Conservation (phyloP, 2,888 invertebrate species). For the Chironomus tentans region DNA sequence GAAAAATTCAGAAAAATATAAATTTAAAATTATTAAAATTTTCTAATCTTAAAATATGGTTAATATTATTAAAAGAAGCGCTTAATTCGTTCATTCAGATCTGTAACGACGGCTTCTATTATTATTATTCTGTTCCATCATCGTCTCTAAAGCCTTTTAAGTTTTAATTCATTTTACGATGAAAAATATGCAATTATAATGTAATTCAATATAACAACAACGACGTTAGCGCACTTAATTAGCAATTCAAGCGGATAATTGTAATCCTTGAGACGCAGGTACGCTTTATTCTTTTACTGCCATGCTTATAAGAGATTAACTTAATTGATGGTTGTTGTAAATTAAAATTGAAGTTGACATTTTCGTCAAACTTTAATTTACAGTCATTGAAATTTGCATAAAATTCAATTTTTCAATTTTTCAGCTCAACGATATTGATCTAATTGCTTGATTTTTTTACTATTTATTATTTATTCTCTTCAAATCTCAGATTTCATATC, state of each 20-base stretch:
- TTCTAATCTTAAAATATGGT: no score
- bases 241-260: conserved; percentile 4
- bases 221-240: not conserved
- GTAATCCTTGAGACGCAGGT: not conserved
- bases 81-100: no score
- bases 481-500: not conserved
- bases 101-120: no score
- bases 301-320: not conserved
- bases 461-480: not conserved
- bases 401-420: not conserved
- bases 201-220: not conserved
- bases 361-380: conserved; percentile 13
- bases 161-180: not conserved
- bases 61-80: no score
- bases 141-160: not conserved
- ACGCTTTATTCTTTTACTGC: not conserved
- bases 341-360: conserved; percentile 10
- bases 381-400: conserved; percentile 6
- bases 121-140: not conserved
- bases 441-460: not conserved
- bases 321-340: not conserved
- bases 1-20: no score
- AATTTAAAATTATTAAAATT: no score
- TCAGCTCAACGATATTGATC: not conserved
- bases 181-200: not conserved